Base-by-base conservation (phyloP, 2,888 invertebrate species). In the Xestobium rufovillosum region DNA sequence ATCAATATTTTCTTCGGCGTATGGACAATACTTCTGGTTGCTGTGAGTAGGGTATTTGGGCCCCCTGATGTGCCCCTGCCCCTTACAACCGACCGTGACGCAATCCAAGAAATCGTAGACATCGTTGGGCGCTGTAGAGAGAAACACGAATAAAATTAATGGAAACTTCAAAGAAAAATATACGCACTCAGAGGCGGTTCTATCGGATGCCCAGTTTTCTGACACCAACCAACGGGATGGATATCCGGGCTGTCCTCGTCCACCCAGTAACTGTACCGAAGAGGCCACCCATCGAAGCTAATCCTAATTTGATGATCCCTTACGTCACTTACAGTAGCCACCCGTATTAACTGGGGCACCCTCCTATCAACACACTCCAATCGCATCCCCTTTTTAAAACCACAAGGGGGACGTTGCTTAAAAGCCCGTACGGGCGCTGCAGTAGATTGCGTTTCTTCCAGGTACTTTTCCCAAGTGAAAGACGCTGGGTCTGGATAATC, bases 201-300 rank as follows among this genome's bases (percentile, higher is more conserved):
- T 14, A 94, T 66, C 0, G 84, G 83, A 62, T 94, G 92, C 2
- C 82, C 83, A 1, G 91, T 91, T 66, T 86, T 86, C 44, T 78
- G 73, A 60, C 91, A 90, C 91, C 92, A 95, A 19, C 87, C 86
- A 43, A 87, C 78, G 1, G 94, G 94, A 69, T 94, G 91, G 52
- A 95, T 75, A 63, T 94, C 90, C 0, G 84, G 76, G 47, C 79
- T 83, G 65, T 94, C 91, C 61, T 92, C 92, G 55, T 92, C 91
- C 39, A 90, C 69, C 89, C 90, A 91, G 61, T 81, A 86, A 45
- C 85, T 79, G 59, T 90, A 82, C 47, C 78, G 75, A 51, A 78
- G 78, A 1, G 84, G 80, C 89, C 92, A 94, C 10, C 91, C 90
- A 63, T 92, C 92, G 65, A 88, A 88, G 54, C 85, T 77, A 34